A percentile compares a stretch with the other conserved stretches of the same genome.
Conservation (phyloP, 2,113 vertebrate genomes). For the Pygoscelis antarcticus region DNA sequence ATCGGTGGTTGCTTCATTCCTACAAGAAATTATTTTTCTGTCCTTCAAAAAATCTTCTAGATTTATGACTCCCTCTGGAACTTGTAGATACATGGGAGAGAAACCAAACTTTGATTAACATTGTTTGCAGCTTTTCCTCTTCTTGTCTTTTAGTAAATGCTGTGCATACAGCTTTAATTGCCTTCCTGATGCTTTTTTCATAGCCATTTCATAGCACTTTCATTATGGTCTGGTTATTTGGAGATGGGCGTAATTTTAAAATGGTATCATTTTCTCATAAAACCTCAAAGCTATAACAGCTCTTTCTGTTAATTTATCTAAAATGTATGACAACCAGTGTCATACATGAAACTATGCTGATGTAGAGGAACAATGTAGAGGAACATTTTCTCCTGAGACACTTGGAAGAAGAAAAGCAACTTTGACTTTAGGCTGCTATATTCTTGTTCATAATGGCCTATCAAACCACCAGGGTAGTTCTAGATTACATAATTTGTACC, state of each 20-base stretch:
- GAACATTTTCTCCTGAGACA: neutral
- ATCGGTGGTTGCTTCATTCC: neutral
- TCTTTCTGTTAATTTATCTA: neutral
- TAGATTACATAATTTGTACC: neutral
- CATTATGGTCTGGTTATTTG: neutral
- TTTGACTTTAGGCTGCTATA: neutral
- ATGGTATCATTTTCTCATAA: neutral
- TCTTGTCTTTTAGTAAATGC: neutral
- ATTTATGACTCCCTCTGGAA: neutral
- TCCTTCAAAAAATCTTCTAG: neutral
- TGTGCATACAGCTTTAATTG: neutral
- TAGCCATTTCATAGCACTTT: neutral
- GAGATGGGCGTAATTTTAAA: neutral
- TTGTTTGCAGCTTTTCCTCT: neutral
- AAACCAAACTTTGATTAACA: neutral
- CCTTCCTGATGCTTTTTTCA: neutral
- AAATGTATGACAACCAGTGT: neutral
- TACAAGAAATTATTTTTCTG: neutral
- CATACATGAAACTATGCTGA: neutral
- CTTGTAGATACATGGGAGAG: neutral
- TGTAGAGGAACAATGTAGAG: neutral
- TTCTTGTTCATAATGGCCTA: neutral
- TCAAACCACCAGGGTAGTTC: neutral
- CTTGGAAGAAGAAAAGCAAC: neutral
- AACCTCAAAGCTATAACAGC: neutral